Base-by-base conservation (phyloP, 2,888 invertebrate species). In the Carabus problematicus region DNA sequence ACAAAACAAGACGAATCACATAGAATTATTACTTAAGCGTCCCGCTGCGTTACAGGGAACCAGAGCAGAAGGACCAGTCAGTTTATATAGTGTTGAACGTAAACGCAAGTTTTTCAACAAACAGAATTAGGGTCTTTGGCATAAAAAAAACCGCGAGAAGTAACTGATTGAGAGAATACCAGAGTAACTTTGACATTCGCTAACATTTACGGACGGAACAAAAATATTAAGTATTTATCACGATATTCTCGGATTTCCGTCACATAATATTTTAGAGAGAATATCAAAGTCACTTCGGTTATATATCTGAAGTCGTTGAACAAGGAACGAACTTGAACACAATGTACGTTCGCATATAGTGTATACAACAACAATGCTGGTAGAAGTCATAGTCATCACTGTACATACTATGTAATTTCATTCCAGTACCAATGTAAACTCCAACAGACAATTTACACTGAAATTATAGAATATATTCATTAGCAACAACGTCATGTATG, bases 321-420 rank as follows among this genome's bases (percentile, higher is more conserved):
- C 16, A 52, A 67, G 67, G 67, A 67, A 67, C 67, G 41, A n/a
- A 29, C 52, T 60, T 67, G 67, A 67, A 67, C 67, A 67, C 67
- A 67, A 67, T 12, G 11, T 45, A 12, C 11, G 6, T 29, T 3
- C 29, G 3, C 29, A 29, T 29, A 29, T 29, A 29, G n/a, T n/a
- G n/a, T n/a, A n/a, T n/a, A n/a, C n/a, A n/a, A n/a, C n/a, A n/a
- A n/a, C n/a, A n/a, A 29, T 29, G 29, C 3, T 29, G 6, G 29
- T 29, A 29, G 6, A 3, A 29, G 29, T 29, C 2, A 4, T 52
- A 52, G 9, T 52, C 14, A 16, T 52, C 52, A 52, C 14, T 52
- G 19, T 52, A 18, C 9, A 11, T 18, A 52, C n/a, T n/a, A n/a
- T n/a, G n/a, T 52, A 52, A 52, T 18, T 29, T 29, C 29, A 29